Percentiles rank a stretch among this genome's conserved stretches.
Conservation (phyloP, 2,888 invertebrate species). For the Pristionchus japonicus region DNA sequence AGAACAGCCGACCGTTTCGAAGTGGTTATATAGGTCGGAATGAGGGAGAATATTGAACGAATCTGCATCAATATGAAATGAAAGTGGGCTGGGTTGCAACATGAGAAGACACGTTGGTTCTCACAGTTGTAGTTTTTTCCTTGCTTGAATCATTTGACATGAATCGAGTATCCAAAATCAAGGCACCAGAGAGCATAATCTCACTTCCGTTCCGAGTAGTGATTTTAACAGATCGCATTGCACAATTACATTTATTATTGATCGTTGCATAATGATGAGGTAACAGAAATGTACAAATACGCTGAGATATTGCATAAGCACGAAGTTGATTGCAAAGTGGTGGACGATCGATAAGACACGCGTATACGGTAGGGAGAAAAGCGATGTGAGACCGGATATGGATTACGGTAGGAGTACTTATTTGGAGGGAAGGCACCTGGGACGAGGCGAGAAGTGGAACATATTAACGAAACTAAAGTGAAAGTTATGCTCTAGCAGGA, state of each 20-base stretch:
- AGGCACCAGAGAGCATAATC: too few species aligned
- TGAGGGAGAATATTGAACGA: too few species aligned
- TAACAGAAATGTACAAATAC: conserved; percentile 35
- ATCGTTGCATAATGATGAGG: background rate
- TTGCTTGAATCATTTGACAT: too few species aligned
- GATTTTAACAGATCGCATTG: too few species aligned
- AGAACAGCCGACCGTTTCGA: too few species aligned
- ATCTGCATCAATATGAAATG: too few species aligned
- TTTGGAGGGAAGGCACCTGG: conserved; percentile 33
- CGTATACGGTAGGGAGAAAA: conserved; percentile 28
- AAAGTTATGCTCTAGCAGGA: background rate
- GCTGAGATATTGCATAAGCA: conserved; percentile 37
- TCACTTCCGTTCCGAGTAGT: too few species aligned
- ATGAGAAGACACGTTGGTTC: too few species aligned
- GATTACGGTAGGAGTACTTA: background rate
- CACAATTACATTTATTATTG: background rate
- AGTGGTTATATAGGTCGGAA: too few species aligned
- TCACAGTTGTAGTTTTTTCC: too few species aligned
- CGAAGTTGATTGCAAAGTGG: conserved; percentile 15
- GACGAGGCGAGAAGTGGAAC: background rate
- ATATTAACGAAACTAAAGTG: background rate
- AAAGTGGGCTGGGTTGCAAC: too few species aligned
- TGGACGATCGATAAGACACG: background rate
- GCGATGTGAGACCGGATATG: conserved; percentile 33
- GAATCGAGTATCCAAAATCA: too few species aligned